Evolutionary conservation across 2,797 vertebrate genomes (phyloP).

Genomic region (Chaetophractus vellerosus): DNA sequence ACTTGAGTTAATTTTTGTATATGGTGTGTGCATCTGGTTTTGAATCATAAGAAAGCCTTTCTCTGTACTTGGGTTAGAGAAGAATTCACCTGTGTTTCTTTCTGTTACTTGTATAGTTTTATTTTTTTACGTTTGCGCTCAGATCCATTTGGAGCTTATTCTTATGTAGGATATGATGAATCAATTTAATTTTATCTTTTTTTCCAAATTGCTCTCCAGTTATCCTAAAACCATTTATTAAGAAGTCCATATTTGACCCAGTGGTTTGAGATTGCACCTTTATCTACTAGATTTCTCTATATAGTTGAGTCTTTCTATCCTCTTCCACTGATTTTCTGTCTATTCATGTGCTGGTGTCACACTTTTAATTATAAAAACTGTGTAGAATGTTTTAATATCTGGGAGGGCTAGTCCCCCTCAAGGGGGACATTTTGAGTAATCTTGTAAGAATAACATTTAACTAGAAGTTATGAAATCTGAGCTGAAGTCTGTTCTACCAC

Average conservation of each 20-base stretch:
- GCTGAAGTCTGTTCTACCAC: background rate
- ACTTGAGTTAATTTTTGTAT: background rate
- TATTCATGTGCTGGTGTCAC: background rate
- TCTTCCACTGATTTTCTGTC: background rate
- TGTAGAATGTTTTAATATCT: background rate
- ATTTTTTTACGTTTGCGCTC: background rate
- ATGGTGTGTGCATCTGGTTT: background rate
- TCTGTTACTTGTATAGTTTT: background rate
- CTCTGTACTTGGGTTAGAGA: background rate
- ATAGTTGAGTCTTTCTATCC: background rate
- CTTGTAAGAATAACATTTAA: background rate
- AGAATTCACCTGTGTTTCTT: background rate
- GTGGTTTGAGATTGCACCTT: background rate
- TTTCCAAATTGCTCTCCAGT: background rate
- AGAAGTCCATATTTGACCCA: background rate
- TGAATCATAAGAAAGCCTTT: background rate
- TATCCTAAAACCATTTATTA: background rate
- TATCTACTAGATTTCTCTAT: background rate
- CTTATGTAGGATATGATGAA: background rate
- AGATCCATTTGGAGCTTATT: background rate
- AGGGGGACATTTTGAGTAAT: slow-evolving; percentile 19
- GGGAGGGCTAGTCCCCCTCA: background rate
- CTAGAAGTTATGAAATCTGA: background rate
- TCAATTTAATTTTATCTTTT: background rate
- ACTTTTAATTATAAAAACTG: background rate